Evolutionary conservation across 1,140 invertebrate genomes (phyloP), one percentile per base, ranked within the genome.

Genomic region (Thaumetopoea pityocampa): DNA sequence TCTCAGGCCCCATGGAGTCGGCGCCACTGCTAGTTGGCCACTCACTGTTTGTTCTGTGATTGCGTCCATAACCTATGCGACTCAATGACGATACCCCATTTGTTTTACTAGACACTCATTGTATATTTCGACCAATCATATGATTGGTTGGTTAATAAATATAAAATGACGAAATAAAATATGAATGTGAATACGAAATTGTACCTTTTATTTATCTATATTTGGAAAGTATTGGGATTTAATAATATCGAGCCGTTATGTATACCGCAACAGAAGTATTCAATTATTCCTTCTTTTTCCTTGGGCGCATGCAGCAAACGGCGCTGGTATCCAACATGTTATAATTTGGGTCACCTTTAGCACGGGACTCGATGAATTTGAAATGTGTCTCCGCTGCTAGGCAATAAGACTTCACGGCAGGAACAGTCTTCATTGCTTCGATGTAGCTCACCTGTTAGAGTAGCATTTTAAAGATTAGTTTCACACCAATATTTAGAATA

Each of bases 311-410:
- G 58, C 72, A 79, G 54, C 77, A 81, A 1, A 71, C 72, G n/a
- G 59, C 60, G 16, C 77, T 81, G 12, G 70, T 73, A 17, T 83
- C 79, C 15, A 90, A 55, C 56, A 92, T 83, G 61, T 94, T 92
- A 59, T 92, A 94, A 50, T 94, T 87, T 6, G 91, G 87, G 41
- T 83, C 76, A 6, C 92, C 92, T 41, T 88, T 89, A 11, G 88
- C 81, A 18, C 87, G 85, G 6, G 89, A 90, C 44, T 87, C 86
- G n/a, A 92, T 87, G 47, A 91, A 94, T 60, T 93, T 92, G 8
- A 89, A 88, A 66, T 95, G 93, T 5, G 87, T 87, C 40, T 92
- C 89, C 1, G 90, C 78, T 40, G 91, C 86, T 32, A 94, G 72
- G 28, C 87, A 89, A 51, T 88, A 90, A 1, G 80, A 66, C 69